Base-by-base conservation (phyloP, 30 jellyfish, hydroid and myxozoan genomes). In the Aurelia aurita region DNA sequence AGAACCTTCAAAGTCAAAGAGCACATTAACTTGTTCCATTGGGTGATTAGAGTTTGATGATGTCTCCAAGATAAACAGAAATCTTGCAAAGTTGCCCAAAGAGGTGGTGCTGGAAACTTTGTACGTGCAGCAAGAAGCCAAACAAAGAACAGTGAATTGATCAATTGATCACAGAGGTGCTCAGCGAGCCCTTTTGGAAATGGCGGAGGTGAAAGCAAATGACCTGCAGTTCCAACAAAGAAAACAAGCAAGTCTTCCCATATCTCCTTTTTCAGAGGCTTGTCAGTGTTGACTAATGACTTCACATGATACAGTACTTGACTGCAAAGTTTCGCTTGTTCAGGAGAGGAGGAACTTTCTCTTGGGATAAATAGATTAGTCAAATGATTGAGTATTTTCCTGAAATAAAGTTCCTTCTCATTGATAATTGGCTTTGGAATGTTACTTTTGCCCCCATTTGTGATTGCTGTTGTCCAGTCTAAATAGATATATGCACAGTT, bases 21-120 rank as follows among this genome's bases (percentile, higher is more conserved):
- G 68, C 88, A 86, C 95, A 86, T 88, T 23, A 94, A 69, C 73
- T 84, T 83, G 71, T 79, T 86, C 99, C 99, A 94, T 59, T 94
- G 99, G 14, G 84, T 22, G 29, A 94, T 84, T 74, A 94, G 47
- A 25, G 93, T 86, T 28, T 82, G 88, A 65, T 94, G 97, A 68
- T 94, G 99, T 28, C 99, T 59, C 99, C 99, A 94, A 15, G 97
- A 69, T 73, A 77, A 61, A 51, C 91, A 78, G 59, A 88, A 77
- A 45, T 94, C 99, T 80, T 85, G 95, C 57, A 94, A 62, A 12
- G 99, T 94, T 27, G 87, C 85, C 99, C 99, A 94, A 64, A 88
- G 54, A 7, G 99, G 89, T 3, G 99, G 99, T 35, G 99, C 64
- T 0, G 99, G 99, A 74, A 94, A 94, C 46, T 87, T 63, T 23